Percentiles rank a stretch among this genome's conserved stretches.
These are phyloP conservation scores for Agapornis roseicollis DNA, from an alignment of 2,113 vertebrate species.

Conservation along the genomic window DNA sequence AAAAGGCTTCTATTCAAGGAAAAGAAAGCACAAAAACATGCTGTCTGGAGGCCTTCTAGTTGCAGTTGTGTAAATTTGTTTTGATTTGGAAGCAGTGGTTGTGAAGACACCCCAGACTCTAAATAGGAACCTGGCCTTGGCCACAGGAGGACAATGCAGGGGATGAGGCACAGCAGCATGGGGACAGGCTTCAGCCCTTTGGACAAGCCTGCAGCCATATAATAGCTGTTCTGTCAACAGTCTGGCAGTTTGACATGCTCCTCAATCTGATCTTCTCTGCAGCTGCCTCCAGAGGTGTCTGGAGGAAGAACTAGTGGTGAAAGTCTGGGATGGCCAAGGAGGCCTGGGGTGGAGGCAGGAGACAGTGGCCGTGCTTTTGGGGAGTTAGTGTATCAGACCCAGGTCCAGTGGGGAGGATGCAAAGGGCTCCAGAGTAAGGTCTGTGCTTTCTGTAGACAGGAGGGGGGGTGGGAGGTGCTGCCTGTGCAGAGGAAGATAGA, in stretches of 20 bases:
- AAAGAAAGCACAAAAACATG: background rate
- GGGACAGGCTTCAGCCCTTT: background rate
- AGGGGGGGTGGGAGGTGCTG: background rate
- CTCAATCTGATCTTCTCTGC: background rate
- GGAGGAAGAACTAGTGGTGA: background rate
- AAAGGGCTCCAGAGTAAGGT: background rate
- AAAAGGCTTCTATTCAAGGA: background rate
- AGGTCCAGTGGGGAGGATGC: accelerated
- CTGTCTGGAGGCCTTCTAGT: background rate
- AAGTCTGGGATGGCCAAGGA: background rate
- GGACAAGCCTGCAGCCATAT: background rate
- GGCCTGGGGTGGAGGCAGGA: background rate
- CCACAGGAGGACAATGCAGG: background rate
- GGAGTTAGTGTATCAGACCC: accelerated
- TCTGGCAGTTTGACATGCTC: background rate
- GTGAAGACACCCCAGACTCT: background rate
- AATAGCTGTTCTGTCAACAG: background rate
- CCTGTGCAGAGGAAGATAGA: background rate
- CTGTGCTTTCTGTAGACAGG: background rate
- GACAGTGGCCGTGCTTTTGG: background rate
- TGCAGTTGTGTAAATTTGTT: background rate
- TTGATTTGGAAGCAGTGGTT: background rate
- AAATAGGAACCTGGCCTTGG: background rate
- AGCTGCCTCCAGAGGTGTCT: background rate
- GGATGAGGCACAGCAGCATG: background rate